Evolutionary conservation across 2,113 vertebrate genomes (phyloP), one percentile per base, ranked within the genome.

Genomic region (Pithys albifrons): DNA sequence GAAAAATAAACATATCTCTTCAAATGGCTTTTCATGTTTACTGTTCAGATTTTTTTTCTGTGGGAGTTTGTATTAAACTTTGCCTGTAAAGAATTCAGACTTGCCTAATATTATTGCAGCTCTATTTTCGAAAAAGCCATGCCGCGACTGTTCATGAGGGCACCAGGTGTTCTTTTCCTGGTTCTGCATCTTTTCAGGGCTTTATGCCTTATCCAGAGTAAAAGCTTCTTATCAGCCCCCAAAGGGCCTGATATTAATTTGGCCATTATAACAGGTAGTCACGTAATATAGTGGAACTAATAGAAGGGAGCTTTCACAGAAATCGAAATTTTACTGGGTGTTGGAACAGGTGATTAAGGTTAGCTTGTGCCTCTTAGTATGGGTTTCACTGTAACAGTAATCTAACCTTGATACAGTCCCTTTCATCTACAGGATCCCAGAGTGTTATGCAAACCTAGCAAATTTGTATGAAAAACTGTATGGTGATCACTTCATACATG

Each of bases 401-500:
- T 89, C 71, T 73, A 88, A 95, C 66, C 6, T 3, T 2, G 1
- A 69, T 37, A 69, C 12, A 43, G 41, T 33, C 48, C 65, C 91
- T 92, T 93, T 95, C 92, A 96, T 96, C 87, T 93, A 27, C 2
- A 14, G 72, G 81, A 79, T 96, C 71, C 93, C 78, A 83, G 85
- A 78, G 61, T 51, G 37, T 88, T 85, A 66, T 62, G 73, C 65
- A 94, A 94, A 94, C 89, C 84, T 57, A 91, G 51, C 65, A 96
- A 96, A 85, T 82, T 92, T 82, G 27, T 93, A 86, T 86, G 88
- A 96, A 96, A 96, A 94, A 71, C 91, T 94, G n/a, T 70, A 14
- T 16, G 82, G 89, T 66, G 88, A 94, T 89, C 93, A 85, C 81
- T 96, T 92, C 74, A 43, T 96, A 72, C 71, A 89, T 45, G 95